A percentile compares a stretch with the other conserved stretches of the same genome.
Conservation (phyloP, 2,113 vertebrate species). For the Cyprinodon variegatus region DNA sequence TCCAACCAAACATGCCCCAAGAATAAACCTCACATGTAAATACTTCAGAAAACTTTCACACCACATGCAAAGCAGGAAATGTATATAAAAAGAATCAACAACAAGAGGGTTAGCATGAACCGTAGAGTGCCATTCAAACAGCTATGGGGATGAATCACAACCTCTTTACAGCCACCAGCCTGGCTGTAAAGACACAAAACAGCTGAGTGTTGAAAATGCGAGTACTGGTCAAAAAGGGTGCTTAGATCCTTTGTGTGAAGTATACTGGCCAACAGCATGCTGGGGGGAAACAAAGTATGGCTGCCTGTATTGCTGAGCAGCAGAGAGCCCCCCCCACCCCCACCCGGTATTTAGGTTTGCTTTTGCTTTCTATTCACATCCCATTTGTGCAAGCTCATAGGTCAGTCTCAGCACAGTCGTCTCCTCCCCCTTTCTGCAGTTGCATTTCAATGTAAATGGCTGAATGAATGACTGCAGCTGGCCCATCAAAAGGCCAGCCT, state of each 20-base stretch:
- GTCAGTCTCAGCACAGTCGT: constrained; percentile 52
- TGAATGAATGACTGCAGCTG: constrained; percentile 85
- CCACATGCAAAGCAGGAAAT: constrained; percentile 25
- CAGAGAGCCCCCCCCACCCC: constrained; percentile 56
- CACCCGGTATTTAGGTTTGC: constrained; percentile 79
- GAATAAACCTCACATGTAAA: constrained; percentile 22
- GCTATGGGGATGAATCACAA: constrained; percentile 42
- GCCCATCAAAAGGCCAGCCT: constrained; percentile 83
- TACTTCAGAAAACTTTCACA: constrained; percentile 17
- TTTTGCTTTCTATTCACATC: constrained; percentile 73
- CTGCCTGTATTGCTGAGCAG: constrained; percentile 41
- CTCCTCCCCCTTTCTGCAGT: constrained; percentile 80
- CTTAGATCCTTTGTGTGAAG: constrained; percentile 77
- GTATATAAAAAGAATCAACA: constrained; percentile 36
- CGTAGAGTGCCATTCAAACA: constrained; percentile 31
- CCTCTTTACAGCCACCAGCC: constrained; percentile 57
- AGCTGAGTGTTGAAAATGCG: constrained; percentile 70
- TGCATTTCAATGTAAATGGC: constrained; percentile 85
- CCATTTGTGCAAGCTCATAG: constrained; percentile 58
- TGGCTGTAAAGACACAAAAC: constrained; percentile 64
- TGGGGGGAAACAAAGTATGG: constrained; percentile 65
- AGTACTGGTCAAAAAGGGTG: constrained; percentile 69
- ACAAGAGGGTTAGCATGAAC: constrained; percentile 18
- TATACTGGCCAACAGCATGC: constrained; percentile 65
- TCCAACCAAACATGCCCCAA: constrained; percentile 9